Base-by-base conservation (phyloP, 2,113 vertebrate species). In the Saguinus imperator region DNA sequence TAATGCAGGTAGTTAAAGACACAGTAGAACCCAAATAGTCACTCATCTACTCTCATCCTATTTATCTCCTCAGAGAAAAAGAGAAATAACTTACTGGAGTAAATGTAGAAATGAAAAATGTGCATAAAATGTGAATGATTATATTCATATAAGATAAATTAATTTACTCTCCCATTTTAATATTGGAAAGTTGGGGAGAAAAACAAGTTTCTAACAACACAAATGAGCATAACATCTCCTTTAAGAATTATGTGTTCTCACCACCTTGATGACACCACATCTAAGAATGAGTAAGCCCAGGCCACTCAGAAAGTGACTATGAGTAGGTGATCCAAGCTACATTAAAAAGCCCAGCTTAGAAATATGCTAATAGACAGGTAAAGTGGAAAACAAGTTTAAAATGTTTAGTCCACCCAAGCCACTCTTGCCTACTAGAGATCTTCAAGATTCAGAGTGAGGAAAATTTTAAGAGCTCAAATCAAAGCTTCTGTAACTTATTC, bases 401-500 rank as follows among this genome's bases (percentile, higher is more conserved):
- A 8, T 75, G 13, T 43, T 89, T 83, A 48, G 8, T 66, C 17
- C 21, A 45, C 10, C 10, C 35, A 72, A 79, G 1, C 2, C 64
- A 85, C 48, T 72, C 72, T 12, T 96, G 37, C 23, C 32, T 88
- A 16, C 16, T 8, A n/a, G 27, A 92, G n/a, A 66, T 84, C 76
- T 58, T 92, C 14, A 21, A 94, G 43, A 68, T 75, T 90, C 45
- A 89, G 27, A 70, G 2, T 35, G 18, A 45, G 20, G 2, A 89
- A 64, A 45, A 58, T 35, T 87, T 58, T 3, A 20, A 87, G 95
- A 81, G 12, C 70, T 81, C 57, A 85, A 76, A 90, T 83, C 50
- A 92, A 76, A 81, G 43, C 48, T 89, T 92, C 89, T 94, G 43
- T 87, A 97, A 91, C 35, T 8, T 79, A 68, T n/a, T 97, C 57